Evolutionary conservation across 2,113 vertebrate species (phyloP).

Genomic region (Tachysurus vachellii): DNA sequence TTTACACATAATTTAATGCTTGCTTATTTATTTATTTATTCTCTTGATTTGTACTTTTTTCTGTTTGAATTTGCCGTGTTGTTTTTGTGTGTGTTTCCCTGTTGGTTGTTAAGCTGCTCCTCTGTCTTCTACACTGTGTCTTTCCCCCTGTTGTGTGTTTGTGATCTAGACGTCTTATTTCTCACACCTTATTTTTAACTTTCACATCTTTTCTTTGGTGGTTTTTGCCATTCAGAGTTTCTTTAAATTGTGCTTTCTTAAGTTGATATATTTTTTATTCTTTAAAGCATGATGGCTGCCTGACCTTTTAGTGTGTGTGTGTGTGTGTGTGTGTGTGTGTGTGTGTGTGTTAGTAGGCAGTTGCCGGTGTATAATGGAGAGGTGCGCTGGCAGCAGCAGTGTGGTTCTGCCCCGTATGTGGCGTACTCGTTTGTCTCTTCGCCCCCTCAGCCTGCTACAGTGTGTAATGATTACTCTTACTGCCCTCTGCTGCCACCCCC

Average conservation of each 20-base stretch:
- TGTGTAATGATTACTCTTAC: slow-evolving; percentile 92
- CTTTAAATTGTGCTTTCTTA: background rate
- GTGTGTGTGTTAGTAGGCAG: slow-evolving; percentile 73
- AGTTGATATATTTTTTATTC: background rate
- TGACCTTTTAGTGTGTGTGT: background rate
- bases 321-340: slow-evolving; percentile 16
- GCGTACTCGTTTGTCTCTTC: slow-evolving; percentile 92
- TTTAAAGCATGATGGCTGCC: too few relatives aligned
- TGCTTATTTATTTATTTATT: background rate
- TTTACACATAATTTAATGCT: background rate
- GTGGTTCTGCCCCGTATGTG: slow-evolving; percentile 87
- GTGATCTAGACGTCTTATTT: background rate
- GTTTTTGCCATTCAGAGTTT: too few relatives aligned
- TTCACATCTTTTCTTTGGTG: too few relatives aligned
- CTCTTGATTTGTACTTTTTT: background rate
- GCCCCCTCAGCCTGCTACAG: slow-evolving; percentile 89
- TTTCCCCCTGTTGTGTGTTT: background rate
- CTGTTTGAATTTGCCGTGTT: background rate
- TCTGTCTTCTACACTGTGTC: background rate
- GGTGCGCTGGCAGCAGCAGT: slow-evolving; percentile 93
- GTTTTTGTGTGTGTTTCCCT: background rate
- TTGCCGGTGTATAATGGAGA: slow-evolving; percentile 91
- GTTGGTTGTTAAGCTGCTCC: background rate
- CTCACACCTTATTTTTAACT: too few relatives aligned
- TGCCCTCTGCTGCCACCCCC: slow-evolving; percentile 94